Conservation (phyloP, 1,140 invertebrate genomes). For the Euschistus heros region DNA sequence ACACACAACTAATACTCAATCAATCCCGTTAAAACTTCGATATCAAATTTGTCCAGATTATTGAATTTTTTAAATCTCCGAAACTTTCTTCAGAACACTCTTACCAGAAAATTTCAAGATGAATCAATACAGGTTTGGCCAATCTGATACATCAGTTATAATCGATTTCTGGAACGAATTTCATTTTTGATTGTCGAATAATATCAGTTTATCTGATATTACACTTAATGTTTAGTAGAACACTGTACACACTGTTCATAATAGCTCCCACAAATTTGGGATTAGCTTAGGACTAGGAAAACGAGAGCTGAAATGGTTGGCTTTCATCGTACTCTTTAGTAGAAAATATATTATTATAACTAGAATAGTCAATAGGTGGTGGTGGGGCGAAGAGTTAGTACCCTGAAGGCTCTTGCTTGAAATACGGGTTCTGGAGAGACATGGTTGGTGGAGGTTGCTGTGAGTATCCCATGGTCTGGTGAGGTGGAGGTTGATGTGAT, state of each 20-base stretch:
- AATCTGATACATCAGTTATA: too few species aligned
- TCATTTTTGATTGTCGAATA: slow-evolving; percentile 12
- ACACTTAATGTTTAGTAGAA: too few species aligned
- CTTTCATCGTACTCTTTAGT: slow-evolving; percentile 2
- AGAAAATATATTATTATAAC: slow-evolving; percentile 6
- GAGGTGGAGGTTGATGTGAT: neutral
- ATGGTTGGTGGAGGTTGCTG: slow-evolving; percentile 16
- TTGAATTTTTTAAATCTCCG: too few species aligned
- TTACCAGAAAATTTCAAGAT: too few species aligned
- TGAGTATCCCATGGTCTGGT: neutral
- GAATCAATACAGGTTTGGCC: too few species aligned
- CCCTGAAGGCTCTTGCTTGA: slow-evolving; percentile 20
- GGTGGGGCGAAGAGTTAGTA: slow-evolving; percentile 15
- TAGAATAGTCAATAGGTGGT: neutral
- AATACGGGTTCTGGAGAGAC: slow-evolving; percentile 19
- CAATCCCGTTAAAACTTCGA: too few species aligned
- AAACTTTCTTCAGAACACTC: too few species aligned
- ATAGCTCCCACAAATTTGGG: neutral
- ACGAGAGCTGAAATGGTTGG: slow-evolving; percentile 5
- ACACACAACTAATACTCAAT: too few species aligned
- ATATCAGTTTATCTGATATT: neutral
- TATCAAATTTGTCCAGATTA: too few species aligned
- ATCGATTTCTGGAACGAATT: too few species aligned
- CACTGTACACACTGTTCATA: too few species aligned
- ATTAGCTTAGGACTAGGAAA: slow-evolving; percentile 13